phyloP scores from a whole-genome alignment of 2,888 invertebrate species.

The Mesodorylaimus sp. region DNA sequence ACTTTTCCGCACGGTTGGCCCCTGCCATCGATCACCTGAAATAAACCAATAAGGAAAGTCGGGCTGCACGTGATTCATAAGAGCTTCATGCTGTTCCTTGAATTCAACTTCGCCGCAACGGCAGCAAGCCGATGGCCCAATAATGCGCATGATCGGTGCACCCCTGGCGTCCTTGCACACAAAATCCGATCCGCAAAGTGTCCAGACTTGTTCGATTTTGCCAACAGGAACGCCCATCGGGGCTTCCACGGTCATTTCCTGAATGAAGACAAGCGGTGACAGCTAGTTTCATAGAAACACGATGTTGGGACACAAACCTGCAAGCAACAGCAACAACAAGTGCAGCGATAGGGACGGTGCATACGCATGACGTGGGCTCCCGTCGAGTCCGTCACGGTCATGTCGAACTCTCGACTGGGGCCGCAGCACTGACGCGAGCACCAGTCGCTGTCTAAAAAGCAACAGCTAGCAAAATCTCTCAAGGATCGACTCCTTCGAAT shows the following conservation, averaged over 20 bases:
- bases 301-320: neutral
- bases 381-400: conserved; percentile 12
- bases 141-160: too few relatives aligned
- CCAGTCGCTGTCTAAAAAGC: conserved; percentile 10
- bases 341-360: conserved; percentile 27
- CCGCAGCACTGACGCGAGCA: conserved; percentile 13
- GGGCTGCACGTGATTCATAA: neutral
- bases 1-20: conserved; percentile 53
- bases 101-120: neutral
- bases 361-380: conserved; percentile 28
- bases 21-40: neutral
- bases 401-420: conserved; percentile 12
- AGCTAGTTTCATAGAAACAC: neutral
- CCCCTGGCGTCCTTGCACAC: too few relatives aligned
- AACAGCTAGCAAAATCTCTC: too few relatives aligned
- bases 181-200: conserved; percentile 43
- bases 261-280: neutral
- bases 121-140: too few relatives aligned
- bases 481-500: too few relatives aligned
- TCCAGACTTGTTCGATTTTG: conserved; percentile 28
- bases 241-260: conserved; percentile 23
- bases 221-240: conserved; percentile 28
- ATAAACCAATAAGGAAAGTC: too few relatives aligned
- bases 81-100: neutral
- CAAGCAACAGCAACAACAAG: conserved; percentile 18